Base-by-base conservation (phyloP, 2,797 vertebrate species). In the Enteromius fasciolatus region DNA sequence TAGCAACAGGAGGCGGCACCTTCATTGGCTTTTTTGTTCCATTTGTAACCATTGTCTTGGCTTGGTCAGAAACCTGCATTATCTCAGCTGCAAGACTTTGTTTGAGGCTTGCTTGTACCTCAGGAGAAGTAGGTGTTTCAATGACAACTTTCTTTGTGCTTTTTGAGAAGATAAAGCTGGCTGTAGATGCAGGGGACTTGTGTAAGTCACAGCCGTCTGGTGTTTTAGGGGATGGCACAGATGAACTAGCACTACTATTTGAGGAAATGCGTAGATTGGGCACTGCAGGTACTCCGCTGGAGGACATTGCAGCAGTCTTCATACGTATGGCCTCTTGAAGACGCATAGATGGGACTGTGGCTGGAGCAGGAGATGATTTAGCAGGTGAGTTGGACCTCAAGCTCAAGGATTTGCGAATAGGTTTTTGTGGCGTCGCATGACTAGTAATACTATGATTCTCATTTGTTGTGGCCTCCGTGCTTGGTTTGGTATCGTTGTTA, bases 131-230 rank as follows among this genome's bases (percentile, higher is more conserved):
- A 0, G 95, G 83, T 0, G 95, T 93, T 86, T 99, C 97, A 1
- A 98, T 92, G 73, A 97, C 93, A 48, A 96, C 89, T 87, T 95
- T 98, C 90, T 94, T 98, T 83, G 96, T 92, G 90, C 95, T 96
- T 89, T 94, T 97, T 70, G 97, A 95, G 76, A 99, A 99, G 91
- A 99, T 98, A 85, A 99, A 99, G 90, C 97, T 99, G 87, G 98
- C 98, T 0, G 95, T 96, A 17, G 96, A 97, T 70, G 96, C 96
- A 1, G 97, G 93, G 0, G 96, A 96, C 86, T 94, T 97, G 80
- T 89, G 91, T 75, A 91, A 68, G 64, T 94, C 91, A 44, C 81
- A 84, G 15, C 82, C 88, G 18, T 94, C 94, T 0, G 82, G 83
- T 25, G 88, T 78, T 83, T 88, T 93, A 39, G 89, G 73, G 23